Conservation (phyloP, 2,113 vertebrate genomes). For the Tetrax tetrax region DNA sequence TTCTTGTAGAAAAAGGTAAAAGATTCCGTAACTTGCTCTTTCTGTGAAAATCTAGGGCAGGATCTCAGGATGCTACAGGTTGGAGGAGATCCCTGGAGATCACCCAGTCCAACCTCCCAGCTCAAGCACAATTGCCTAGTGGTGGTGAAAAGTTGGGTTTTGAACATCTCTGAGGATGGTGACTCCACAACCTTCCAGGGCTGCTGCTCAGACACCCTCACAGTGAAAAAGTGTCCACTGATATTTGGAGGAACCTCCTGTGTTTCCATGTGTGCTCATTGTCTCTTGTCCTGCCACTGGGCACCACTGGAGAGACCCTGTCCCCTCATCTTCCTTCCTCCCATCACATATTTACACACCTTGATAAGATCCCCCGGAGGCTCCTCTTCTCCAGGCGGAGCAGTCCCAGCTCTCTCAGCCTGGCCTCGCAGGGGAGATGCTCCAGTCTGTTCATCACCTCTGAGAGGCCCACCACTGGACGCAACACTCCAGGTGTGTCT, state of each 20-base stretch:
- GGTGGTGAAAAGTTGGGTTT: neutral
- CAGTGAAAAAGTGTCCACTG: neutral
- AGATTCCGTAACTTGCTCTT: neutral
- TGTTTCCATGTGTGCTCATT: neutral
- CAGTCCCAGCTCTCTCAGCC: neutral
- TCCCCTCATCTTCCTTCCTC: no score
- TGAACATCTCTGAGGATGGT: neutral
- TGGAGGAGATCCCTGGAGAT: neutral
- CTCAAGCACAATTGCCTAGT: neutral
- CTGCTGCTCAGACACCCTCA: neutral
- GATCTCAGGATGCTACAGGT: neutral
- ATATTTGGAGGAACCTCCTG: neutral
- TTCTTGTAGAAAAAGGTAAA: neutral
- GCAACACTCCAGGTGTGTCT: neutral
- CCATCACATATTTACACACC: no score
- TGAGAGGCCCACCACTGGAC: neutral
- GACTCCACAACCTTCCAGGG: neutral
- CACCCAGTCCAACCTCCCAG: fast-evolving
- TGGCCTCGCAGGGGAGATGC: neutral
- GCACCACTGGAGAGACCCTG: no score
- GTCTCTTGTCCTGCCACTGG: no score
- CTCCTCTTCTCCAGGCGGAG: no score
- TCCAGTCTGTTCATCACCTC: neutral
- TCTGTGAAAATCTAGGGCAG: neutral
- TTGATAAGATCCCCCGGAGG: no score